phyloP scores from a whole-genome alignment of 2,113 vertebrate species.

The Grallaria varia region DNA sequence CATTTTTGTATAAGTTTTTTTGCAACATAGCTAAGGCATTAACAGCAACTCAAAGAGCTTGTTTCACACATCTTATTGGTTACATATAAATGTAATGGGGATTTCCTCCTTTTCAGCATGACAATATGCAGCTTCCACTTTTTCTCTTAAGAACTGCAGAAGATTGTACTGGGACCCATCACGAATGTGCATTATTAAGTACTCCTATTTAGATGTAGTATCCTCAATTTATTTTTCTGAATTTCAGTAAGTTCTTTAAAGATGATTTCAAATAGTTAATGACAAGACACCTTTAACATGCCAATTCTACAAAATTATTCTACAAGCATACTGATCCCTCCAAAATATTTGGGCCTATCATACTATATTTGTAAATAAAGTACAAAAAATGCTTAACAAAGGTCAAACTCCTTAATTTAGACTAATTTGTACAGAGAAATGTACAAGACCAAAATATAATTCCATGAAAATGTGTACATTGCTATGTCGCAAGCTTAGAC shows the following conservation, averaged over 20 bases:
- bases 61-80: neutral
- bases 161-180: neutral
- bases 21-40: neutral
- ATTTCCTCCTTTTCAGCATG: neutral
- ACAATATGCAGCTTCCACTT: neutral
- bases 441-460: neutral
- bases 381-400: neutral
- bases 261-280: neutral
- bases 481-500: neutral
- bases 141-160: neutral
- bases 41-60: neutral
- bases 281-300: neutral
- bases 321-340: neutral
- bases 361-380: neutral
- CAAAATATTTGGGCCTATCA: neutral
- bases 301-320: neutral
- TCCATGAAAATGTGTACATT: neutral
- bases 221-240: neutral
- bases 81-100: neutral
- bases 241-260: neutral
- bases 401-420: neutral
- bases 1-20: neutral
- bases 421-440: neutral
- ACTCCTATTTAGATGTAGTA: neutral
- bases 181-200: neutral